These are phyloP conservation scores for Syrista parreyssii DNA, from an alignment of 2,888 invertebrate genomes.

Conservation along the genomic window DNA sequence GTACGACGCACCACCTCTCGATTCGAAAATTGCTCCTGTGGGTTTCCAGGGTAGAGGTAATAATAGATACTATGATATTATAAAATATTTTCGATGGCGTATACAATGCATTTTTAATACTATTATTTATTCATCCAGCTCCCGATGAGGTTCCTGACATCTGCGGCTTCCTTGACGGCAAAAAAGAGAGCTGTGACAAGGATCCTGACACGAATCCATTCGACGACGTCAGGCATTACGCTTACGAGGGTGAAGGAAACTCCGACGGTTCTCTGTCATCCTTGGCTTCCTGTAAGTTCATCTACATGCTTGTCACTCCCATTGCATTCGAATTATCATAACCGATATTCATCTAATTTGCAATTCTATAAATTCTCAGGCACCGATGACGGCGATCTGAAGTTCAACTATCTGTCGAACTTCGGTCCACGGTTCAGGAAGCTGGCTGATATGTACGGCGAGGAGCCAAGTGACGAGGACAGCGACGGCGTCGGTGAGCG, in stretches of 20 bases:
- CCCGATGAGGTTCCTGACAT: conserved; percentile 82
- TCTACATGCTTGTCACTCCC: neutral
- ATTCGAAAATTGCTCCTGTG: conserved; percentile 67
- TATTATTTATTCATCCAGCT: conserved; percentile 50
- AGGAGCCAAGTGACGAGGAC: conserved; percentile 85
- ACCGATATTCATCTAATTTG: neutral
- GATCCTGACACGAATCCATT: conserved; percentile 93
- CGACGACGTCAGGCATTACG: conserved; percentile 97
- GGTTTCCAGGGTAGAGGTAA: conserved; percentile 68
- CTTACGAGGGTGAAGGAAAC: conserved; percentile 97
- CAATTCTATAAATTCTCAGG: conserved; percentile 64
- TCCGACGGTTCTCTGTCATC: conserved; percentile 91
- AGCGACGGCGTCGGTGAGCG: conserved; percentile 80
- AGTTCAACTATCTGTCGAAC: conserved; percentile 93
- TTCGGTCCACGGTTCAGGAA: conserved; percentile 97
- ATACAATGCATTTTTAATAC: conserved; percentile 1
- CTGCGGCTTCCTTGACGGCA: conserved; percentile 89
- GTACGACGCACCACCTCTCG: conserved; percentile 71
- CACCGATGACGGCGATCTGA: conserved; percentile 91
- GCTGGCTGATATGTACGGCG: conserved; percentile 94
- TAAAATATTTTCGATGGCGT: neutral
- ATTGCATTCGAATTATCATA: neutral
- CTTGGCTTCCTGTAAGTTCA: conserved; percentile 82
- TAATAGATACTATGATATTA: conserved; percentile 16
- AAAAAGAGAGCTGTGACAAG: conserved; percentile 89